phyloP scores from a whole-genome alignment of 2,797 vertebrate genomes.

The Monodelphis domestica region DNA sequence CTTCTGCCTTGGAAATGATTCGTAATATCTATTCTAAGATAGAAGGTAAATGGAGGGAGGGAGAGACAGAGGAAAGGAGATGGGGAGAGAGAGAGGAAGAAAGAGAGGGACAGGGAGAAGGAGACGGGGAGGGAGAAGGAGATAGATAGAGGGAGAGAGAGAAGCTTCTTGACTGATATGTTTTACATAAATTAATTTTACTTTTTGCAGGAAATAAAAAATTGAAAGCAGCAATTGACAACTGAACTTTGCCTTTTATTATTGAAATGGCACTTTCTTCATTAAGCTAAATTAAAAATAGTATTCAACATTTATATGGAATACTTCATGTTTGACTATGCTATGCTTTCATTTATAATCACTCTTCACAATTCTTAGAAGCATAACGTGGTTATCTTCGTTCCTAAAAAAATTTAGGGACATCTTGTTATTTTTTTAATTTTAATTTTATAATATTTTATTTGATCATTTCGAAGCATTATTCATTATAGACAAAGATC shows the following conservation, averaged over 20 bases:
- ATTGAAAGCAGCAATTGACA: constrained; percentile 49
- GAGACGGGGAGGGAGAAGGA: no score
- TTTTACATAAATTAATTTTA: constrained; percentile 35
- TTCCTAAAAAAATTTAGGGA: background rate
- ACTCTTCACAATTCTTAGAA: constrained; percentile 21
- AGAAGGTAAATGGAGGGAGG: no score
- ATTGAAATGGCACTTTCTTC: constrained; percentile 19
- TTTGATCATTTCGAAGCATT: no score
- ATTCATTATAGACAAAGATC: no score
- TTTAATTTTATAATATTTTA: no score
- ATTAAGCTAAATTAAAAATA: constrained; percentile 1
- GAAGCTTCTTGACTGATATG: background rate
- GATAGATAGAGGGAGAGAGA: no score
- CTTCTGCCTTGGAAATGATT: no score
- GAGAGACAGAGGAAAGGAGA: no score
- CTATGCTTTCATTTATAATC: constrained; percentile 2
- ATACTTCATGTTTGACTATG: background rate
- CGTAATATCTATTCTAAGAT: no score
- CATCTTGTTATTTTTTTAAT: background rate
- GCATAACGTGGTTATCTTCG: background rate
- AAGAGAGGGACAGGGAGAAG: no score
- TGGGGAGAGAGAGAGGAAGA: no score
- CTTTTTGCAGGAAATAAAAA: constrained; percentile 27
- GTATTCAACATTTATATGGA: background rate
- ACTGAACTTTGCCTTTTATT: constrained; percentile 19